Conservation (phyloP, 2,113 vertebrate species). For the Ariopsis seemanni region DNA sequence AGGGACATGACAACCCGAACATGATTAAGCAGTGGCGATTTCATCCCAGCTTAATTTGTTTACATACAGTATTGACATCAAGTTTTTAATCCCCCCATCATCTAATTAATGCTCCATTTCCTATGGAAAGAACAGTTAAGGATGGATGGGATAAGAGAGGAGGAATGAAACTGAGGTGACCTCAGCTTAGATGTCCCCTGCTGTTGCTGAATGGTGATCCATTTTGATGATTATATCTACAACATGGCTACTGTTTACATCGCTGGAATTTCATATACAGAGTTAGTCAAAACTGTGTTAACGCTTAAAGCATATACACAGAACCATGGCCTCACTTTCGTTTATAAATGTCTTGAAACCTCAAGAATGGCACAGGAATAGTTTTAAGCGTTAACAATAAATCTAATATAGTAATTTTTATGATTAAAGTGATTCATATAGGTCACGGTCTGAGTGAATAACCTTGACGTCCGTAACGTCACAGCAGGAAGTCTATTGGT, state of each 20-base stretch:
- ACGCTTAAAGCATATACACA: no score
- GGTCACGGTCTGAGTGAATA: no score
- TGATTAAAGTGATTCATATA: no score
- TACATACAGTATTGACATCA: conserved; percentile 41
- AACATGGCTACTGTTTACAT: conserved; percentile 5
- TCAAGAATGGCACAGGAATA: no score
- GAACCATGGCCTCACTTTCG: no score
- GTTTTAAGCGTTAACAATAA: no score
- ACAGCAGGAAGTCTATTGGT: no score
- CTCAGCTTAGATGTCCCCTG: neutral
- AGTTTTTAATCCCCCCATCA: conserved; percentile 38
- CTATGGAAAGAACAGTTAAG: conserved; percentile 28
- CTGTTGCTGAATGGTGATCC: neutral
- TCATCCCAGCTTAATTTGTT: conserved; percentile 53
- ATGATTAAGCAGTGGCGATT: conserved; percentile 47
- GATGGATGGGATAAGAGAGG: conserved; percentile 33
- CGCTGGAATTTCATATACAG: neutral
- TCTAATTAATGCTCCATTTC: conserved; percentile 50
- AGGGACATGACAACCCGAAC: conserved; percentile 30
- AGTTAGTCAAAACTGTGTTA: no score
- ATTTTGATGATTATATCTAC: conserved; percentile 35
- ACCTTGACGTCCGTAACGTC: no score
- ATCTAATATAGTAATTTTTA: no score
- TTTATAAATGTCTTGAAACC: no score
- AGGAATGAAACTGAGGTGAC: conserved; percentile 30